A percentile compares a stretch with the other conserved stretches of the same genome.
phyloP scores from a whole-genome alignment of 2,797 vertebrate genomes.

The Myiotriccus ornatus region DNA sequence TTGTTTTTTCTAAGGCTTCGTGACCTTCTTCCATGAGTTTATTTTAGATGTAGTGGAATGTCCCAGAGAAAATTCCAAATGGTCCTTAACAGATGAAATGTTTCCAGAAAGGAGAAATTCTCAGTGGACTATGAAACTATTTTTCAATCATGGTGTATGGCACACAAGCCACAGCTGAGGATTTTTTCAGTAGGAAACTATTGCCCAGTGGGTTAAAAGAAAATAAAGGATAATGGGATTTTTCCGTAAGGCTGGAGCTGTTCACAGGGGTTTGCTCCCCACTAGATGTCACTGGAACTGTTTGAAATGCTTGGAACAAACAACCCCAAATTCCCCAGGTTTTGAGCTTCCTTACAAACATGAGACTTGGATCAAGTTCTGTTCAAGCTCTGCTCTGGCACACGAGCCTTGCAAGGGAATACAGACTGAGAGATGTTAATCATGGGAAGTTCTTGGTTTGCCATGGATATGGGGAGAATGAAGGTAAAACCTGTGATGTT shows the following conservation, averaged over 20 bases:
- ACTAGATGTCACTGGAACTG: conserved; percentile 73
- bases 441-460: neutral
- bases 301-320: conserved; percentile 61
- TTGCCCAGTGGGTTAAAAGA: conserved; percentile 65
- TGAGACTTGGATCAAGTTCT: neutral
- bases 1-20: neutral
- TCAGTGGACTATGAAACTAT: conserved; percentile 56
- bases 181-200: conserved; percentile 53
- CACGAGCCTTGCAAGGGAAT: neutral
- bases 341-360: neutral
- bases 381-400: neutral
- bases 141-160: conserved; percentile 60
- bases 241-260: conserved; percentile 4
- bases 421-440: neutral
- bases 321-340: conserved; percentile 39
- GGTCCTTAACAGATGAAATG: conserved; percentile 61
- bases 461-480: neutral
- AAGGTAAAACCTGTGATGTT: neutral
- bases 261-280: conserved; percentile 54
- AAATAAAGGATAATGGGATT: conserved; percentile 64
- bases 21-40: conserved; percentile 54
- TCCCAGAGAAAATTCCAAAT: conserved; percentile 68
- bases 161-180: conserved; percentile 44
- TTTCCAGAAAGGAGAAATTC: conserved; percentile 65
- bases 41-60: conserved; percentile 52